These are phyloP conservation scores for Tetrax tetrax DNA, from an alignment of 2,113 vertebrate species.

Conservation along the genomic window DNA sequence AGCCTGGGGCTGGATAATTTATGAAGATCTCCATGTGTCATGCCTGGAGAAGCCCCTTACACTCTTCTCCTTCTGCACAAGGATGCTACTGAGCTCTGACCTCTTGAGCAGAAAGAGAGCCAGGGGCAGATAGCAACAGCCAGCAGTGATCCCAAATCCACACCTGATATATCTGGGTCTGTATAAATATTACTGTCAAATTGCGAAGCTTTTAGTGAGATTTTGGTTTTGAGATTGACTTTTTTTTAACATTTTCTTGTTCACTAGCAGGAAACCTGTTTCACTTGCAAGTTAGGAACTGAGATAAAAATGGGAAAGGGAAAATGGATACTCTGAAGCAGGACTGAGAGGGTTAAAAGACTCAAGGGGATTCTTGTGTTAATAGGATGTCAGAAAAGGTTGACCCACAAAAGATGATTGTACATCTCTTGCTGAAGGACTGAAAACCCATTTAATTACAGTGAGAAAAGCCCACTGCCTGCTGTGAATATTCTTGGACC, in stretches of 20 bases:
- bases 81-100: neutral
- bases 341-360: neutral
- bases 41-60: neutral
- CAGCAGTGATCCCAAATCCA: neutral
- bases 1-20: neutral
- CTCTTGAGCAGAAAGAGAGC: neutral
- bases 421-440: neutral
- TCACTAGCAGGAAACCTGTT: neutral
- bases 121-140: neutral
- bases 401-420: neutral
- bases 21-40: neutral
- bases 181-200: neutral
- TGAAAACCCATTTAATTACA: neutral
- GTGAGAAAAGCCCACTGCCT: slow-evolving; percentile 7
- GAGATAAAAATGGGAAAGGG: neutral
- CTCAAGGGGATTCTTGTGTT: neutral
- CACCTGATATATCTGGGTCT: neutral
- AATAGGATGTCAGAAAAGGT: neutral
- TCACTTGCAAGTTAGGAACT: neutral
- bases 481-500: slow-evolving; percentile 6
- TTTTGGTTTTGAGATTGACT: neutral
- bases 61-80: neutral
- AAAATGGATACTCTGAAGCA: neutral
- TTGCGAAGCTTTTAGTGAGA: neutral
- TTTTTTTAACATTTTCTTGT: neutral